Evolutionary conservation across 1,140 invertebrate species (phyloP), one percentile per base, ranked within the genome.

Genomic region (Micrasema longulum): DNA sequence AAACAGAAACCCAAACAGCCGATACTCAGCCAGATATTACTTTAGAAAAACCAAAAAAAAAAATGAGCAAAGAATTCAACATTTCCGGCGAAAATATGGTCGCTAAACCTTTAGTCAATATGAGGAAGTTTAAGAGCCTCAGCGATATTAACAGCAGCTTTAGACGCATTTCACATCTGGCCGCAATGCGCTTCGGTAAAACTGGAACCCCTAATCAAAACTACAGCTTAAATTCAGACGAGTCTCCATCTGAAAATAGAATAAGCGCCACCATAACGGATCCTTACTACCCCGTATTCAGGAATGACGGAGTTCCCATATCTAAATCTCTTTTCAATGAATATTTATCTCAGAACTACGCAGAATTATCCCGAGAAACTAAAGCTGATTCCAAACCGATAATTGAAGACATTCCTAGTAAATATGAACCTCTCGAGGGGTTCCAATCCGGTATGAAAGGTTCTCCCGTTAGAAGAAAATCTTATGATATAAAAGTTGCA

Each of bases 221-320:
- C 60, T 16, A 83, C 16, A 80, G 80, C 67, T 77, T 81, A 7
- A 83, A 84, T 50, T 71, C 76, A 6, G 79, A 81, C 2, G 76
- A 77, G 1, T 79, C 81, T 2, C 50, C 65, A 6, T 80, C 83
- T 6, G 82, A 85, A 71, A 79, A 80, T 31, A 79, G 79, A 50
- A 79, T 79, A 50, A 90, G 85, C 12, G 88, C 89, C 65, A 92
- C 92, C 0, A 93, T 95, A 60, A 88, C 89, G 26, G 93, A 95
- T 84, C 92, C 93, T 16, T 86, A 83, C 53, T 92, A 90, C 84
- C 93, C 92, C 20, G 87, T 93, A 10, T 93, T 94, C 76, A 88
- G 90, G 75, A 84, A 84, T 41, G 89, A 94, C 66, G 92, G 92
- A 2, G 83, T 90, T 26, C 88, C 90, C 6, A 90, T 92, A 43